These are phyloP conservation scores for Condylura cristata DNA, from an alignment of 2,113 vertebrate species.

Conservation along the genomic window DNA sequence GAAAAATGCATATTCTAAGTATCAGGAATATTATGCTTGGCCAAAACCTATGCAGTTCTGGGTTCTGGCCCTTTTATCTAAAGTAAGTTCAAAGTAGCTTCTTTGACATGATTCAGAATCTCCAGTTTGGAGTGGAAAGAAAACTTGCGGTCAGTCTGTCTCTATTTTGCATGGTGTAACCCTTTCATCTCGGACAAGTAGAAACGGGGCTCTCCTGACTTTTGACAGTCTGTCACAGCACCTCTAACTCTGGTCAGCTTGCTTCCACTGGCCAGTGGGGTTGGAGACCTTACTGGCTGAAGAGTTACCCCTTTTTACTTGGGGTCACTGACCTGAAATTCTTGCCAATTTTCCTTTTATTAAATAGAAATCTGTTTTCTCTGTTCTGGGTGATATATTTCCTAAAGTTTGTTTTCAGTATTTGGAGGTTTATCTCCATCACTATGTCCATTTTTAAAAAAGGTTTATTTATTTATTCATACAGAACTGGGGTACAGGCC, in stretches of 20 bases:
- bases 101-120: background rate
- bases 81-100: background rate
- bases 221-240: background rate
- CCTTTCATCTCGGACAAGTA: background rate
- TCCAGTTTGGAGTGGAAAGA: background rate
- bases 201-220: too few relatives aligned
- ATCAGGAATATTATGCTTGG: background rate
- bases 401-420: background rate
- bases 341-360: background rate
- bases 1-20: background rate
- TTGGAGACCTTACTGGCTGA: background rate
- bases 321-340: background rate
- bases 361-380: background rate
- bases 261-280: background rate
- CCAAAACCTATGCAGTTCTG: background rate
- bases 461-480: too few relatives aligned
- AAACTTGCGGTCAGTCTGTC: background rate
- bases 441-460: background rate
- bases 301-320: background rate
- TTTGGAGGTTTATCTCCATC: background rate
- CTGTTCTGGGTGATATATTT: background rate
- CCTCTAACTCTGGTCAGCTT: background rate
- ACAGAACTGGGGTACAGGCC: too few relatives aligned
- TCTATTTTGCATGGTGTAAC: background rate
- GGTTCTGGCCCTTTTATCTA: constrained; percentile 5